Evolutionary conservation across 92 coral and sea anemone genomes (phyloP).

Genomic region (Palythoa grandis): DNA sequence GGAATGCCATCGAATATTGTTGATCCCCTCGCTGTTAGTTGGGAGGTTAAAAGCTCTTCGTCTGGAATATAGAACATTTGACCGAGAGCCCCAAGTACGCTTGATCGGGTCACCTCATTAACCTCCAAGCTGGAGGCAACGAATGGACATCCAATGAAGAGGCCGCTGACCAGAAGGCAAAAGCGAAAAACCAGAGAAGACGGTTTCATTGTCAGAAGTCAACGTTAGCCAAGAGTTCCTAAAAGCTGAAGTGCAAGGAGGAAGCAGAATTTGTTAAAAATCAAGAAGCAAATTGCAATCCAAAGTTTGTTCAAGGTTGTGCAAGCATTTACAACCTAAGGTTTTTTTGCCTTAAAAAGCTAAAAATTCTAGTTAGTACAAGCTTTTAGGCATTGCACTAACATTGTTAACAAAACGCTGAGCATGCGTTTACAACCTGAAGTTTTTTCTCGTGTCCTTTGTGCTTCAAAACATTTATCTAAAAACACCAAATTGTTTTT

Average conservation of each 20-base stretch:
- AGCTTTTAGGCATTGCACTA: too few species aligned
- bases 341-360: too few species aligned
- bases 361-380: too few species aligned
- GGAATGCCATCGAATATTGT: constrained; percentile 35
- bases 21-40: constrained; percentile 52
- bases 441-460: too few species aligned
- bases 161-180: background rate
- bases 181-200: background rate
- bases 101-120: background rate
- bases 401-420: too few species aligned
- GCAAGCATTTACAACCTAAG: too few species aligned
- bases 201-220: background rate
- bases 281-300: too few species aligned
- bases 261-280: background rate
- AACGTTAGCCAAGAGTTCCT: background rate
- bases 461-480: too few species aligned
- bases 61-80: constrained; percentile 59
- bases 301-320: too few species aligned
- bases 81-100: constrained; percentile 45
- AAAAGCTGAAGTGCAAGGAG: background rate
- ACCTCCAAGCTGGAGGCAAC: background rate
- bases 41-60: constrained; percentile 52
- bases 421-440: too few species aligned
- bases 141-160: background rate
- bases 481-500: too few species aligned